Evolutionary conservation across 2,888 invertebrate species (phyloP).

Genomic region (Micoletzkya japonica): DNA sequence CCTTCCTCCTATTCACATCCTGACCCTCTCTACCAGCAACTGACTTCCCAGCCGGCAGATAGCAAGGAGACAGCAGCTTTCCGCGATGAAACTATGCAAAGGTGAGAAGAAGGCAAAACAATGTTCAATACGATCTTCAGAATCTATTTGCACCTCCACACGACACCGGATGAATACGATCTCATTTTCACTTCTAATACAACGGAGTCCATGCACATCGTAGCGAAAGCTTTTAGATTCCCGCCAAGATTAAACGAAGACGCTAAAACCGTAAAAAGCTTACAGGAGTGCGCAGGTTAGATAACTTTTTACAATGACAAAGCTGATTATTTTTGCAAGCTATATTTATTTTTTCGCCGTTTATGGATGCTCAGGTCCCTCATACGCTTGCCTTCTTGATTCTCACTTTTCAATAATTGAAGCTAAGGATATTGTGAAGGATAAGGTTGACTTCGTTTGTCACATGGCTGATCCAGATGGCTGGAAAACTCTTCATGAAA

Average conservation of each 20-base stretch:
- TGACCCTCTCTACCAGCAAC: background rate
- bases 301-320: no score
- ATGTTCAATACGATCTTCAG: background rate
- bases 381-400: conserved; percentile 73
- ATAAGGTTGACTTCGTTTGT: conserved; percentile 23
- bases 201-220: conserved; percentile 81
- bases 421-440: conserved; percentile 77
- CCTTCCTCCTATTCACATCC: background rate
- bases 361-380: conserved; percentile 21
- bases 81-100: conserved; percentile 71
- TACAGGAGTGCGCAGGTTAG: no score
- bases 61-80: conserved; percentile 81
- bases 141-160: conserved; percentile 6
- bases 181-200: conserved; percentile 92
- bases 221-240: conserved; percentile 78
- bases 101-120: conserved; percentile 34
- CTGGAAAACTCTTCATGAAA: conserved; percentile 2
- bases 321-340: no score
- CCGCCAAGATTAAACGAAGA: background rate
- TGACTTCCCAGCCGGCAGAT: conserved; percentile 69
- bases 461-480: conserved; percentile 4
- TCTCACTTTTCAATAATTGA: conserved; percentile 95
- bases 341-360: no score
- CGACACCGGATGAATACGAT: conserved; percentile 75
- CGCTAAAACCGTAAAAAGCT: conserved; percentile 19